Percentiles rank a stretch among this genome's conserved stretches.
These are phyloP conservation scores for Lutjanus campechanus DNA, from an alignment of 2,797 vertebrate species.

Conservation along the genomic window DNA sequence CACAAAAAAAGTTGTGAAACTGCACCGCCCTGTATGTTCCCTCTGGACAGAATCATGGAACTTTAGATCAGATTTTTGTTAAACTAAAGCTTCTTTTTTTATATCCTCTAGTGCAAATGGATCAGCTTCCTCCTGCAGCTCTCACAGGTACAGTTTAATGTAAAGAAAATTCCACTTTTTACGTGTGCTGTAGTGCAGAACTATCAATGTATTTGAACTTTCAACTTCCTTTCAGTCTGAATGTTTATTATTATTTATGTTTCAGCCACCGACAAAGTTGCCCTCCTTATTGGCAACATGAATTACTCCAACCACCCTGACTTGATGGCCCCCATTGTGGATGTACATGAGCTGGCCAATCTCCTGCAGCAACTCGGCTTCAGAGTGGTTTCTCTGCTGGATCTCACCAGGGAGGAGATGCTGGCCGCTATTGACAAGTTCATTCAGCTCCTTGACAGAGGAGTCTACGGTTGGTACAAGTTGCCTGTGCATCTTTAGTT, in stretches of 20 bases:
- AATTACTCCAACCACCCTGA: slow-evolving; percentile 87
- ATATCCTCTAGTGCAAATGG: slow-evolving; percentile 57
- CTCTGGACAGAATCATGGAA: not conserved
- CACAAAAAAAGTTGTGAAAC: not conserved
- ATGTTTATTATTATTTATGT: slow-evolving; percentile 28
- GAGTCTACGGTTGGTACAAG: slow-evolving; percentile 88
- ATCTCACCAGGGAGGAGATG: slow-evolving; percentile 91
- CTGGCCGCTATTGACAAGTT: slow-evolving; percentile 85
- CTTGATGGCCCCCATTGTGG: slow-evolving; percentile 89
- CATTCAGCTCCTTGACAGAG: slow-evolving; percentile 88
- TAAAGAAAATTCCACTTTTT: slow-evolving; percentile 13
- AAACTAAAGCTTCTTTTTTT: slow-evolving; percentile 5
- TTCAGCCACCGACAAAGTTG: slow-evolving; percentile 91
- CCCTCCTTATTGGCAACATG: slow-evolving; percentile 92
- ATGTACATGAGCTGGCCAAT: slow-evolving; percentile 89
- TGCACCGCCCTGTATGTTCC: not conserved
- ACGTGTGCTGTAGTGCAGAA: not conserved
- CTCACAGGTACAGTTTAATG: slow-evolving; percentile 76
- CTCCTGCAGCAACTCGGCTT: slow-evolving; percentile 89
- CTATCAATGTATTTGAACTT: slow-evolving; percentile 1
- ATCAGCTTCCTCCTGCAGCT: slow-evolving; percentile 42
- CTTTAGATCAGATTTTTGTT: not conserved
- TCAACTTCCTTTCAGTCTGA: not conserved
- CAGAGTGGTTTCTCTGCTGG: slow-evolving; percentile 91
- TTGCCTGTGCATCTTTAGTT: not conserved